Conservation (phyloP, 2,113 vertebrate species). For the Fulmarus glacialis region DNA sequence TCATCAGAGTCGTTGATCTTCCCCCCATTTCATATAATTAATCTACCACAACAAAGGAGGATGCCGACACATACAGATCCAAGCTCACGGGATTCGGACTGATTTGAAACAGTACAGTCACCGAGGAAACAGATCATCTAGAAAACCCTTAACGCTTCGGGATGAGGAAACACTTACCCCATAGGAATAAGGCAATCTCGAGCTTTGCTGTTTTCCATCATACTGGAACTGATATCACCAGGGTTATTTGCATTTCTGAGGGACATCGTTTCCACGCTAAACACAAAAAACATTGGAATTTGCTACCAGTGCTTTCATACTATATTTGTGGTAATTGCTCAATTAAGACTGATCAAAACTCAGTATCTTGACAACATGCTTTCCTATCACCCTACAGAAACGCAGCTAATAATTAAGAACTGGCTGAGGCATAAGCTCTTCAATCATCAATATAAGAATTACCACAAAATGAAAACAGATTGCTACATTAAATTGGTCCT, state of each 20-base stretch:
- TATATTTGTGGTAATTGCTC: background rate
- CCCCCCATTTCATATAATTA: background rate
- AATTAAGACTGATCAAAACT: background rate
- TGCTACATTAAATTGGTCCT: background rate
- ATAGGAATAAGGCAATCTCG: slow-evolving; percentile 87
- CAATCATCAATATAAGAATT: background rate
- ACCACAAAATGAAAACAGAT: background rate
- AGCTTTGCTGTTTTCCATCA: slow-evolving; percentile 84
- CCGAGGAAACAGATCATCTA: background rate
- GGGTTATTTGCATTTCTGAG: slow-evolving; percentile 70
- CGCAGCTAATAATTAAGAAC: background rate
- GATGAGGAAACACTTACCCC: slow-evolving; percentile 76
- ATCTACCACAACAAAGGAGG: background rate
- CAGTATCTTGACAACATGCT: background rate
- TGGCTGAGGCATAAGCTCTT: background rate
- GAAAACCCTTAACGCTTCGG: background rate
- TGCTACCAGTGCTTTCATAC: background rate
- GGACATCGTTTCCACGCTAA: slow-evolving; percentile 91
- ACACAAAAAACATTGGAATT: background rate
- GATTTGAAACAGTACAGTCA: background rate
- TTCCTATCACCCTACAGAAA: background rate
- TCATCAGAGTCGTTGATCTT: background rate
- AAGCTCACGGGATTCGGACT: background rate
- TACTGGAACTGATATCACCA: slow-evolving; percentile 84
- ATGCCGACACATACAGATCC: background rate